These are phyloP conservation scores for Antigone vipio DNA, from an alignment of 2,113 vertebrate species.

Conservation along the genomic window DNA sequence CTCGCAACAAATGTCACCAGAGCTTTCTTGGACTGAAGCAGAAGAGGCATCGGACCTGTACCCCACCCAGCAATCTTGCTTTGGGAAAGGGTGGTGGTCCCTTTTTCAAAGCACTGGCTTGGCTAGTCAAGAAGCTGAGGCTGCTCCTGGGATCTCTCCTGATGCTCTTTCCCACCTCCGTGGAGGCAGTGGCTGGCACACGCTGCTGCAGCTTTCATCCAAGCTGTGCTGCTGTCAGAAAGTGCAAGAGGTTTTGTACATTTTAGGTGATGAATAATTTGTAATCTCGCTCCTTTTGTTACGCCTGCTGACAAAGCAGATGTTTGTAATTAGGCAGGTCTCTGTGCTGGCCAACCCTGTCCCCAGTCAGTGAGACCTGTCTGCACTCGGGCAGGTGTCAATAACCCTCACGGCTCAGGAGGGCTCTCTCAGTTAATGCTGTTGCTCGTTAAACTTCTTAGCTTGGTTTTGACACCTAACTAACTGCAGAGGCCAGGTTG, in stretches of 20 bases:
- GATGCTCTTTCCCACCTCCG: neutral
- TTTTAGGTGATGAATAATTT: neutral
- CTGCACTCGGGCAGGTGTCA: neutral
- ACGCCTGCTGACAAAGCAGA: neutral
- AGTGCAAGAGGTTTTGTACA: neutral
- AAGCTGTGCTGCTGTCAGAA: neutral
- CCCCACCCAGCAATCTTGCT: neutral
- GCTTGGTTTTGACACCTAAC: neutral
- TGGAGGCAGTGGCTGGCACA: accelerated
- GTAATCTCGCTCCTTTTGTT: neutral
- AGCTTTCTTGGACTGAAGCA: neutral
- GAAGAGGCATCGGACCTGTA: neutral
- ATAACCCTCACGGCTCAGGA: neutral
- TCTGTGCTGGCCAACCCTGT: neutral
- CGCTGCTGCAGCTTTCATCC: neutral
- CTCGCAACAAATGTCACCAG: neutral
- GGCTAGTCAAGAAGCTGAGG: neutral
- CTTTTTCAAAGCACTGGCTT: neutral
- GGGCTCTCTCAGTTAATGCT: neutral
- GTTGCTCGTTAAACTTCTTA: neutral
- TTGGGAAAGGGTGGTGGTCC: neutral
- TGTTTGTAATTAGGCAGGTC: neutral
- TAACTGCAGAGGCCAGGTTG: neutral
- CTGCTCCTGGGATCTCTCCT: neutral
- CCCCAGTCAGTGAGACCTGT: neutral